These are phyloP conservation scores for Laticauda laticaudata DNA, from an alignment of 2,113 vertebrate genomes.

Conservation along the genomic window DNA sequence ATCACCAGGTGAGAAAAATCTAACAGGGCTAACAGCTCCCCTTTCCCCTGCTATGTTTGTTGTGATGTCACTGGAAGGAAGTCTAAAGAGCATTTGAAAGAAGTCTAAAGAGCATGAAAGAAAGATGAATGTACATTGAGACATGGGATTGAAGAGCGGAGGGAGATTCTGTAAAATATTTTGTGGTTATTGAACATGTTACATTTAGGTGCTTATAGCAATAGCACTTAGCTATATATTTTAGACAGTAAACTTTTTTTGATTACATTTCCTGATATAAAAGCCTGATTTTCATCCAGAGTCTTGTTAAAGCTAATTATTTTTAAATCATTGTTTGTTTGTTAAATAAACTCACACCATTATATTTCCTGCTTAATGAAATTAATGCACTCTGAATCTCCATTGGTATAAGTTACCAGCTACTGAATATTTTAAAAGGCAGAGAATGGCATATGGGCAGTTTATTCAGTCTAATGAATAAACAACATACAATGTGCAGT, in stretches of 20 bases:
- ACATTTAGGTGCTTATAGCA: not conserved
- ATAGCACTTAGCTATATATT: too few species aligned
- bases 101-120: too few species aligned
- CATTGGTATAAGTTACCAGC: constrained; percentile 37
- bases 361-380: constrained; percentile 33
- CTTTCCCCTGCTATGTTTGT: too few species aligned
- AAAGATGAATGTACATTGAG: not conserved
- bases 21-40: too few species aligned
- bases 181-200: not conserved
- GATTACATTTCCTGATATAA: constrained; percentile 12
- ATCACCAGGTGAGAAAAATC: too few species aligned
- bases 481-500: constrained; percentile 39
- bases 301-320: constrained; percentile 29
- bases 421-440: constrained; percentile 64
- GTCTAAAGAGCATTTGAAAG: too few species aligned
- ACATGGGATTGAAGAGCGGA: not conserved
- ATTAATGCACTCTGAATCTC: constrained; percentile 58
- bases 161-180: not conserved
- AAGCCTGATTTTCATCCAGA: constrained; percentile 16
- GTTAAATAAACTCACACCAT: constrained; percentile 17
- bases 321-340: constrained; percentile 37
- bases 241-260: not conserved
- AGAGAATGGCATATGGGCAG: constrained; percentile 49
- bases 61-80: too few species aligned
- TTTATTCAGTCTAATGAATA: constrained; percentile 43